A percentile compares a stretch with the other conserved stretches of the same genome.
These are phyloP conservation scores for Epinephelus coioides DNA, from an alignment of 2,797 vertebrate genomes.

Conservation along the genomic window DNA sequence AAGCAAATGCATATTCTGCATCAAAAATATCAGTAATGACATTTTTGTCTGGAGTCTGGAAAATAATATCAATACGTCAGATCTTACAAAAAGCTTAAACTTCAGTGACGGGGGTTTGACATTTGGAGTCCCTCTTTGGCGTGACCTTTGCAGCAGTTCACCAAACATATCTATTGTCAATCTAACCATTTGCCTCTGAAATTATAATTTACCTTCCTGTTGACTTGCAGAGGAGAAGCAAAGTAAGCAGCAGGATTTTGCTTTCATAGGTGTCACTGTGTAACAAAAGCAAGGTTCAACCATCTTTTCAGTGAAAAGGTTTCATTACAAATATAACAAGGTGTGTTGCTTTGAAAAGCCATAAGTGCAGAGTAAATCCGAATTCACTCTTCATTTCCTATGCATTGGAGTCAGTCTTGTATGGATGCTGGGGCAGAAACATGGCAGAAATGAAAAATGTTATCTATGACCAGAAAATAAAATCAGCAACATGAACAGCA, in stretches of 20 bases:
- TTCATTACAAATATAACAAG: conserved; percentile 31
- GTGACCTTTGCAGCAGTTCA: conserved; percentile 81
- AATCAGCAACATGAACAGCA: conserved; percentile 37
- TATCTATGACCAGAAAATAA: conserved; percentile 32
- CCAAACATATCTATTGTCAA: conserved; percentile 80
- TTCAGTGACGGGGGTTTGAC: conserved; percentile 80
- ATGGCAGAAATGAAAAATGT: conserved; percentile 46
- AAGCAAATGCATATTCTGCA: conserved; percentile 38
- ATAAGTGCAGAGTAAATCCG: background rate
- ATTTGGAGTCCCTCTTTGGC: conserved; percentile 81
- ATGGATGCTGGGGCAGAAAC: conserved; percentile 17
- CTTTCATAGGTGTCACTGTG: conserved; percentile 24
- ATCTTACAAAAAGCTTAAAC: conserved; percentile 75
- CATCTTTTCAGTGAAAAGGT: conserved; percentile 17
- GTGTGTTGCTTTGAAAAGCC: conserved; percentile 27
- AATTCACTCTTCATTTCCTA: conserved; percentile 24
- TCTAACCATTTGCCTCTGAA: conserved; percentile 66
- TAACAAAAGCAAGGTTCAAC: conserved; percentile 42
- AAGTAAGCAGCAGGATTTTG: background rate
- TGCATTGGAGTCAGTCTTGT: conserved; percentile 9
- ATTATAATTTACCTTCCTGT: conserved; percentile 52
- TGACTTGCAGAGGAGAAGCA: background rate
- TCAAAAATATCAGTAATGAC: conserved; percentile 73
- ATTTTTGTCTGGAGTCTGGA: conserved; percentile 61
- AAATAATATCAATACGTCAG: conserved; percentile 68